Percentiles rank a stretch among this genome's conserved stretches.
These are phyloP conservation scores for Heliconius hewitsoni DNA, from an alignment of 1,140 invertebrate species.

Conservation along the genomic window DNA sequence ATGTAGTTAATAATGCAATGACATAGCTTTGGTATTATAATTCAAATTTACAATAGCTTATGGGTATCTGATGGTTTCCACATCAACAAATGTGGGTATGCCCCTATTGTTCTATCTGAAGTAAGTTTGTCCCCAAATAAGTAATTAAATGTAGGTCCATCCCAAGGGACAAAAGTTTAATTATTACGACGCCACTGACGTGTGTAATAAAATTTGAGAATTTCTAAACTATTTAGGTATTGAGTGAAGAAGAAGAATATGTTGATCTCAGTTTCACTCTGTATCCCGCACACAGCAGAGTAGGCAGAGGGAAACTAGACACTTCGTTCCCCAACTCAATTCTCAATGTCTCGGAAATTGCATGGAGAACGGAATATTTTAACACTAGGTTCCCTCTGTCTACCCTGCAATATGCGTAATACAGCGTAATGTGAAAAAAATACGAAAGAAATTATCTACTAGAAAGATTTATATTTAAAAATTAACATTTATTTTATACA, in stretches of 20 bases:
- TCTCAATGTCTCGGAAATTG: background rate
- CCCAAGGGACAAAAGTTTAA: constrained; percentile 48
- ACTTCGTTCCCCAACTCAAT: too few species aligned
- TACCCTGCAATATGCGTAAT: background rate
- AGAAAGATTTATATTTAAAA: too few species aligned
- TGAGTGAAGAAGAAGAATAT: background rate
- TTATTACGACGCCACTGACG: constrained; percentile 45
- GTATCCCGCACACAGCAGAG: too few species aligned
- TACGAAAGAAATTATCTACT: too few species aligned
- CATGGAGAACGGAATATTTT: background rate
- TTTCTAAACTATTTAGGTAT: background rate
- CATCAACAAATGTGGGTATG: constrained; percentile 5
- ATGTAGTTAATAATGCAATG: too few species aligned
- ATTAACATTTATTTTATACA: too few species aligned
- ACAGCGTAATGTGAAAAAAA: too few species aligned
- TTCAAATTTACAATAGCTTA: background rate
- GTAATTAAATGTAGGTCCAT: constrained; percentile 54
- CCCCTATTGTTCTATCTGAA: constrained; percentile 5
- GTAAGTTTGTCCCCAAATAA: constrained; percentile 47
- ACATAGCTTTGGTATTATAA: background rate
- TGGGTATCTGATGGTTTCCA: constrained; percentile 13
- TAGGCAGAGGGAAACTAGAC: too few species aligned
- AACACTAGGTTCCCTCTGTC: background rate
- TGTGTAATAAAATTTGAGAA: constrained; percentile 36
- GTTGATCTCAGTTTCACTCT: too few species aligned